Percentiles rank a stretch among this genome's conserved stretches.
phyloP scores from a whole-genome alignment of 1,140 invertebrate genomes.

The Dinothrombium tinctorium region DNA sequence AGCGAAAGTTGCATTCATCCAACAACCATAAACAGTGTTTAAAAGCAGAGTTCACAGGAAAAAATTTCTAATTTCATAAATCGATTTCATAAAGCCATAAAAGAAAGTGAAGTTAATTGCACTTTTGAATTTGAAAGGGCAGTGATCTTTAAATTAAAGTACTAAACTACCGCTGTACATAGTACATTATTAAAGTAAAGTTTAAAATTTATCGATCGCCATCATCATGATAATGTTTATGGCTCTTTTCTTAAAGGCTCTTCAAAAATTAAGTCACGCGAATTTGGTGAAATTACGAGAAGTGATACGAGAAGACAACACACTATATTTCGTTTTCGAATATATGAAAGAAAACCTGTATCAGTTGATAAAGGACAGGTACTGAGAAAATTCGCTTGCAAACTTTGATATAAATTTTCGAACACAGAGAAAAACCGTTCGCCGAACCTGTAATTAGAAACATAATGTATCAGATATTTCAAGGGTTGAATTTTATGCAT shows the following conservation, averaged over 20 bases:
- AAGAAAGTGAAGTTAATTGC: too few species aligned
- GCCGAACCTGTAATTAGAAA: slow-evolving; percentile 79
- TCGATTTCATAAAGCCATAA: too few species aligned
- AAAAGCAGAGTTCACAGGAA: too few species aligned
- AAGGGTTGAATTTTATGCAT: slow-evolving; percentile 95
- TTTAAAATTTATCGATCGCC: too few species aligned
- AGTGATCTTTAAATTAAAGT: too few species aligned
- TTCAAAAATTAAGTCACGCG: slow-evolving; percentile 93
- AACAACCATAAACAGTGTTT: too few species aligned
- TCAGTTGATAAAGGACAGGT: slow-evolving; percentile 91
- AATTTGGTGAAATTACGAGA: slow-evolving; percentile 97
- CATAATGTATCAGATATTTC: slow-evolving; percentile 78
- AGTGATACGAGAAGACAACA: slow-evolving; percentile 95
- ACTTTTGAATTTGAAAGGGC: too few species aligned
- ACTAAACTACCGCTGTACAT: too few species aligned
- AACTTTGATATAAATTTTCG: neutral
- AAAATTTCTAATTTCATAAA: too few species aligned
- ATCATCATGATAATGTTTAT: too few species aligned
- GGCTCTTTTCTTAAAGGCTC: slow-evolving; percentile 37
- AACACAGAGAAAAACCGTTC: slow-evolving; percentile 50
- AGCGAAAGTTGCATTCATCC: too few species aligned
- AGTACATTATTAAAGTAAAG: too few species aligned
- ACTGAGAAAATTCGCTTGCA: neutral
- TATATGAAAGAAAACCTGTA: slow-evolving; percentile 99
- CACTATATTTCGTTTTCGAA: slow-evolving; percentile 97